Base-by-base conservation (phyloP, 2,797 vertebrate genomes). In the Aplochiton taeniatus region DNA sequence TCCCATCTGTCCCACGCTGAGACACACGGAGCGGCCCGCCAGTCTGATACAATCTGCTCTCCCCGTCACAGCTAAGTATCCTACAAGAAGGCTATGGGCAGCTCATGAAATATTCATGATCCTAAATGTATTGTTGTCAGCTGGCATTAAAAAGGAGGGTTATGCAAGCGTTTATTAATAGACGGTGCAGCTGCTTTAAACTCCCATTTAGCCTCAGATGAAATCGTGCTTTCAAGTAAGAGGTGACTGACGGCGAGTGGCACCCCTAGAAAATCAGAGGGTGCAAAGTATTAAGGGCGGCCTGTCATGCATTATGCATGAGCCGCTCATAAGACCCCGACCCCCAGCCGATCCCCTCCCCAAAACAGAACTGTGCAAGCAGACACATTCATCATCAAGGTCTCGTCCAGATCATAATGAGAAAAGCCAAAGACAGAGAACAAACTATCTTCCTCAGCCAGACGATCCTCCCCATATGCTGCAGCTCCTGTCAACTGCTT, bases 301-400 rank as follows among this genome's bases (percentile, higher is more conserved):
- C 43, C 47, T 69, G 71, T 63, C 80, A 87, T 87, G 69, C 79
- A 66, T 81, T 47, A 88, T 85, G 74, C 72, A 87, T 72, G 75
- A 72, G 61, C 76, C 68, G 49, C 70, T 68, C 60, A 62, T 65
- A 71, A 78, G 79, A 54, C 74, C 73, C 73, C 72, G 3, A 31
- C 31, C 31, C 2, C 31, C 31, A 78, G 78, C 56, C 73, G 72
- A 75, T 73, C 47, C 71, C 58, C 54, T 61, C 76, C 76, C 79
- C 72, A n/a, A 78, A 4, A 75, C 59, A 68, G 70, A 41, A 4
- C 47, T 48, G 47, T 14, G 56, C 63, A 70, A 64, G 74, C 77
- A 74, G 73, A 73, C 77, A 77, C 81, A 86, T 84, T 86, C 72
- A 86, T 89, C 85, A 85, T 88, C 77, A 79, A 83, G 72, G 77